Base-by-base conservation (phyloP, 2,888 invertebrate genomes). In the Buathra laborator region DNA sequence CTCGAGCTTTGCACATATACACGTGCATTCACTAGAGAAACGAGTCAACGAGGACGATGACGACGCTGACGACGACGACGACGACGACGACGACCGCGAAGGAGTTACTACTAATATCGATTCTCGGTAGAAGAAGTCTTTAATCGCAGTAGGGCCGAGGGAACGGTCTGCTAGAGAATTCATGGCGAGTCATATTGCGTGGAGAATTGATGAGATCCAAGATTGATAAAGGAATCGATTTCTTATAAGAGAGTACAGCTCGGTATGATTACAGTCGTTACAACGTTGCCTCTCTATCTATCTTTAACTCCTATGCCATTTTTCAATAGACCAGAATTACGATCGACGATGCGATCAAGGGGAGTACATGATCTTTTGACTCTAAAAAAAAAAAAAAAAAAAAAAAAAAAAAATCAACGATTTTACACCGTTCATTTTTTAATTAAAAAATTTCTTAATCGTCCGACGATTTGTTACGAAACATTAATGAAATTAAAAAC, bases 171-270 rank as follows among this genome's bases (percentile, higher is more conserved):
- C 76, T 83, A 71, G 82, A 83, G 76, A 85, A 85, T 85, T 85
- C 85, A 68, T 83, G 80, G 77, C 79, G 64, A 85, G 82, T 85
- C 85, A 85, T 85, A 82, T 85, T 82, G 82, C 85, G 82, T 85
- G 85, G 82, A 82, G 79, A 85, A 85, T 85, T 85, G 76, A 85
- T 85, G 79, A 85, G 82, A 82, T 85, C 44, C 76, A 32, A 82
- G 85, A 85, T 85, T 85, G 82, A 85, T 82, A 85, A 67, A 80
- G 79, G 72, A 85, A 85, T 85, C 85, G 85, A 85, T 85, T 62
- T 80, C 71, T 82, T 68, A 68, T 62, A 62, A 56, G 81, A 64
- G 43, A 78, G 78, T 44, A 51, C 59, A 59, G n/a, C 76, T 76
- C 24, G 75, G 70, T 81, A 82, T 82, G 75, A 79, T 85, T 80